Evolutionary conservation across 2,113 vertebrate species (phyloP).

Genomic region (Pollachius pollachius): DNA sequence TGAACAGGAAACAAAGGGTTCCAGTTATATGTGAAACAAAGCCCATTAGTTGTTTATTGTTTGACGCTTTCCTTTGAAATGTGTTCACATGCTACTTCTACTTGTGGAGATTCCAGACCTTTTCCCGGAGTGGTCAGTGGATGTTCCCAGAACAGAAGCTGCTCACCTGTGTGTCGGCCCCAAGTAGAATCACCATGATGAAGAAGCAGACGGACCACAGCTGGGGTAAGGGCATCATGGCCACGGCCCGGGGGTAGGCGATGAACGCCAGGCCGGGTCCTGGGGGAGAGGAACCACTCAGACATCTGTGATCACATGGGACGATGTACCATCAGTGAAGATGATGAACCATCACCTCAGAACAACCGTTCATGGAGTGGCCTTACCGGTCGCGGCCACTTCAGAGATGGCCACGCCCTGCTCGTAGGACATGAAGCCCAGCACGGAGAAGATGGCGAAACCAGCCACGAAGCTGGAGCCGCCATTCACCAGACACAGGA

Average conservation of each 20-base stretch:
- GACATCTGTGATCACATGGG: constrained; percentile 5
- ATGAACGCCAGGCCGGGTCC: constrained; percentile 71
- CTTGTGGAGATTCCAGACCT: not conserved
- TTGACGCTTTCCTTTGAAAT: too few species aligned
- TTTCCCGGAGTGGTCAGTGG: not conserved
- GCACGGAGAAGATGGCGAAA: constrained; percentile 71
- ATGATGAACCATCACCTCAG: not conserved
- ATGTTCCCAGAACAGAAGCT: not conserved
- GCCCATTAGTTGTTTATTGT: too few species aligned
- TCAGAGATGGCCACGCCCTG: constrained; percentile 70
- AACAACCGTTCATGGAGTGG: not conserved
- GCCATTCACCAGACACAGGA: constrained; percentile 68
- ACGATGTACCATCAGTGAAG: too few species aligned
- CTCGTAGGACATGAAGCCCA: constrained; percentile 74
- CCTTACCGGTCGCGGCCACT: constrained; percentile 69
- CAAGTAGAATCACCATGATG: constrained; percentile 89
- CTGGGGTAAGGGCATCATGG: constrained; percentile 74
- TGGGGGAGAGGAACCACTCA: constrained; percentile 20
- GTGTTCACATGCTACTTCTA: too few species aligned
- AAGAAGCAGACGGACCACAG: constrained; percentile 71
- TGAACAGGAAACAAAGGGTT: too few species aligned
- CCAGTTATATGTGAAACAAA: too few species aligned
- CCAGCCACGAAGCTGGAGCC: constrained; percentile 71
- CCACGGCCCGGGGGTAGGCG: constrained; percentile 68
- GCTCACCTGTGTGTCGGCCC: constrained; percentile 75